Percentiles rank a stretch among this genome's conserved stretches.
Conservation (phyloP, 2,888 invertebrate species). For the Drosophila anceps region DNA sequence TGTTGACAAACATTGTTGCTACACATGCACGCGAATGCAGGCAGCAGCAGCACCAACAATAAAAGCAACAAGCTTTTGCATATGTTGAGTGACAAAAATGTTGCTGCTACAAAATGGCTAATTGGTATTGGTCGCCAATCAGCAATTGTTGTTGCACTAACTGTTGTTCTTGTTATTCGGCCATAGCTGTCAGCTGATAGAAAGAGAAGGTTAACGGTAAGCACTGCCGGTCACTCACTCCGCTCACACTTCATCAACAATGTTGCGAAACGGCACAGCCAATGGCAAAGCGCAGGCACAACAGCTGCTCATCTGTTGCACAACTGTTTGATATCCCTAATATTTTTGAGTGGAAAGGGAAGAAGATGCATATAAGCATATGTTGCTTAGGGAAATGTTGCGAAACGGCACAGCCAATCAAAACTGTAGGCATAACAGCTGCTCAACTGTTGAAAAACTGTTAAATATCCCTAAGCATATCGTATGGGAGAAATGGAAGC, state of each 20-base stretch:
- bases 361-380: not conserved
- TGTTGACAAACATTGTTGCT: conserved; percentile 80
- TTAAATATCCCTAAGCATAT: not conserved
- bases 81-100: conserved; percentile 75
- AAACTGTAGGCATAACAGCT: not conserved
- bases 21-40: conserved; percentile 68
- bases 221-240: conserved; percentile 32
- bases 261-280: conserved; percentile 28
- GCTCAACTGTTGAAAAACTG: not conserved
- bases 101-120: conserved; percentile 80
- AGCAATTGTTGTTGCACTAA: conserved; percentile 52
- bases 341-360: not conserved
- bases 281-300: not conserved
- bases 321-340: not conserved
- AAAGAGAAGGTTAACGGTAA: conserved; percentile 50
- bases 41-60: conserved; percentile 27
- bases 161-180: conserved; percentile 36
- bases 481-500: not conserved
- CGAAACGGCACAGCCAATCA: not conserved
- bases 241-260: conserved; percentile 33
- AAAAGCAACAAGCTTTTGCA: conserved; percentile 39
- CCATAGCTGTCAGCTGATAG: conserved; percentile 41
- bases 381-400: not conserved
- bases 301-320: not conserved
- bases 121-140: conserved; percentile 75